phyloP scores from a whole-genome alignment of 2,888 invertebrate species.

The Nomada fucata region DNA sequence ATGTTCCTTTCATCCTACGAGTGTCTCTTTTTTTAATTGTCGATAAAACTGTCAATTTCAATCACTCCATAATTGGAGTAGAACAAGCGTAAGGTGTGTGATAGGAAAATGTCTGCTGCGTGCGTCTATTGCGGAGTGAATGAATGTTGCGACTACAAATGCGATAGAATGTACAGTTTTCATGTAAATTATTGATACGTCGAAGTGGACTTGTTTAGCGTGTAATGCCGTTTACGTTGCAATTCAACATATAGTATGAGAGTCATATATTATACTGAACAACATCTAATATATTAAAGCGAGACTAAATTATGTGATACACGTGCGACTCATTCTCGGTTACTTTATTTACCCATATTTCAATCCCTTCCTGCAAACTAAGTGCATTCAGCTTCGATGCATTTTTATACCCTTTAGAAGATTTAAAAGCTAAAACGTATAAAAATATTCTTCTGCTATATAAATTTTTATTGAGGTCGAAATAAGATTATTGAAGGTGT shows the following conservation, averaged over 20 bases:
- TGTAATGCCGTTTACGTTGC: conserved; percentile 67
- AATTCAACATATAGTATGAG: conserved; percentile 71
- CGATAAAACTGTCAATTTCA: conserved; percentile 38
- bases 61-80: conserved; percentile 12
- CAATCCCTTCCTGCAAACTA: neutral
- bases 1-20: conserved; percentile 71
- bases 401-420: neutral
- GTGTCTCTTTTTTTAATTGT: conserved; percentile 47
- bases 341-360: neutral
- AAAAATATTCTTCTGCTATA: too few species aligned
- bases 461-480: too few species aligned
- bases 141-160: conserved; percentile 35
- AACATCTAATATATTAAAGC: conserved; percentile 79
- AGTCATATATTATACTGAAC: conserved; percentile 77
- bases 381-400: neutral
- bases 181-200: conserved; percentile 75
- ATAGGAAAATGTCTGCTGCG: conserved; percentile 42
- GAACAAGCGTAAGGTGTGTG: conserved; percentile 50
- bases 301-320: conserved; percentile 75
- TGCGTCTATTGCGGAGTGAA: conserved; percentile 33
- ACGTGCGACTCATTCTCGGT: conserved; percentile 21
- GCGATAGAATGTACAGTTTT: conserved; percentile 63
- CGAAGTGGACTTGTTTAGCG: conserved; percentile 52
- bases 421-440: too few species aligned
- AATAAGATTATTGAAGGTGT: too few species aligned